Base-by-base conservation (phyloP, 2,888 invertebrate genomes). In the Lomographa bimaculata region DNA sequence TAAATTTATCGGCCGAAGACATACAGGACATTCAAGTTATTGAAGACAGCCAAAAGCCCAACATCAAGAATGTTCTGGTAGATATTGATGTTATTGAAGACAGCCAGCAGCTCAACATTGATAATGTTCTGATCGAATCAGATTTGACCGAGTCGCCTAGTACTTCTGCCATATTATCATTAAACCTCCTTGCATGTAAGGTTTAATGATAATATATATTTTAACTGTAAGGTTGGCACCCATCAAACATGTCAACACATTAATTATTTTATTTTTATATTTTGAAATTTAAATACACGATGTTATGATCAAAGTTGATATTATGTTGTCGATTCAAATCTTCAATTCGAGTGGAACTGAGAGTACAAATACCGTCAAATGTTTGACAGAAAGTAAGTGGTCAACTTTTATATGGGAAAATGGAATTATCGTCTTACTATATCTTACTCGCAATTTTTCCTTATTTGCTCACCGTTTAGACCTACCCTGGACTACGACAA, bases 1-100 rank as follows among this genome's bases (percentile, higher is more conserved):
- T 37, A 37, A 51, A 51, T 51, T 51, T 51, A 40, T 40, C 51
- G 33, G 51, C 47, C 47, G 50, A 47, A 47, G 47, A 47, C 43
- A 43, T 40, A 30, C 14, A 47, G 35, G 47, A 43, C 20, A 41
- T 46, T 36, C 24, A 46, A 16, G 33, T 27, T 38, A 49, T 49
- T 38, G 42, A 49, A 42, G 45, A 42, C 34, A 41, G 44, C 49
- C 41, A 49, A 19, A 49, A 37, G 14, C 42, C 11, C 49, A 49
- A 49, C 49, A 49, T 32, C 37, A 43, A 39, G 32, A 35, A 46
- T 46, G 40, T 37, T 46, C 40, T 46, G 40, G 42, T 43, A 36
- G 43, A 47, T 39, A 36, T 30, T 37, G 41, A 46, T 37, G 39
- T 36, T 36, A 44, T 40, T 37, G 44, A 44, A 37, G 37, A 37